Percentiles rank a stretch among this genome's conserved stretches.
phyloP scores from a whole-genome alignment of 2,888 invertebrate species.

The Lordiphosa andalusiaca region DNA sequence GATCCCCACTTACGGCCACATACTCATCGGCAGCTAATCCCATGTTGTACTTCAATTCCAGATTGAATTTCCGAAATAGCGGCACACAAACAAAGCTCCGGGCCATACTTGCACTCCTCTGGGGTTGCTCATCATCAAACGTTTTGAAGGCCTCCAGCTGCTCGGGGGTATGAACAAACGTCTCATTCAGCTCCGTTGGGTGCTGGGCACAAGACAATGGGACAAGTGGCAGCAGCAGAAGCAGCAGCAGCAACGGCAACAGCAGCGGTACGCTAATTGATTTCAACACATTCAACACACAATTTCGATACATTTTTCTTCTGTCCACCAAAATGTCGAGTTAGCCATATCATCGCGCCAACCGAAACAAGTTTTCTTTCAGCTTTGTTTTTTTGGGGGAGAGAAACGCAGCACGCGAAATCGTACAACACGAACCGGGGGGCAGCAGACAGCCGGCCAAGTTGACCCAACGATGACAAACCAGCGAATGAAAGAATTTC shows the following conservation, averaged over 20 bases:
- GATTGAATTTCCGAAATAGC: slow-evolving; percentile 68
- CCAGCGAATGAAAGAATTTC: slow-evolving; percentile 63
- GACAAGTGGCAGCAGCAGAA: slow-evolving; percentile 13
- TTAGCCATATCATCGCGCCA: slow-evolving; percentile 51
- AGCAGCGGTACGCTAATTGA: slow-evolving; percentile 64
- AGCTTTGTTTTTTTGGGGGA: slow-evolving; percentile 2
- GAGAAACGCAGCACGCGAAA: slow-evolving; percentile 16
- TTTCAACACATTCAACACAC: slow-evolving; percentile 54
- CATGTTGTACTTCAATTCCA: slow-evolving; percentile 77
- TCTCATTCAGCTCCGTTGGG: slow-evolving; percentile 40
- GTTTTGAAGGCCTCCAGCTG: slow-evolving; percentile 47
- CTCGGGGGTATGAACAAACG: slow-evolving; percentile 39
- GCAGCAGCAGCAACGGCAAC: background rate
- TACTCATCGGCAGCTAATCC: slow-evolving; percentile 83
- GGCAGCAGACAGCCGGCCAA: slow-evolving; percentile 30
- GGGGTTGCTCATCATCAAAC: slow-evolving; percentile 49
- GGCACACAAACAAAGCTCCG: slow-evolving; percentile 68
- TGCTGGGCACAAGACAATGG: slow-evolving; percentile 5
- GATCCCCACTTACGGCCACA: slow-evolving; percentile 87
- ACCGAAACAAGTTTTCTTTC: slow-evolving; percentile 55
- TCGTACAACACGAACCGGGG: slow-evolving; percentile 17
- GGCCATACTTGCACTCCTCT: slow-evolving; percentile 30
- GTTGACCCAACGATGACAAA: slow-evolving; percentile 52
- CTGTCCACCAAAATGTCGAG: slow-evolving; percentile 36
- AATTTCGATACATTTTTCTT: slow-evolving; percentile 59